Percentiles rank a stretch among this genome's conserved stretches.
These are phyloP conservation scores for Morpho helenor DNA, from an alignment of 2,888 invertebrate species.

Conservation along the genomic window DNA sequence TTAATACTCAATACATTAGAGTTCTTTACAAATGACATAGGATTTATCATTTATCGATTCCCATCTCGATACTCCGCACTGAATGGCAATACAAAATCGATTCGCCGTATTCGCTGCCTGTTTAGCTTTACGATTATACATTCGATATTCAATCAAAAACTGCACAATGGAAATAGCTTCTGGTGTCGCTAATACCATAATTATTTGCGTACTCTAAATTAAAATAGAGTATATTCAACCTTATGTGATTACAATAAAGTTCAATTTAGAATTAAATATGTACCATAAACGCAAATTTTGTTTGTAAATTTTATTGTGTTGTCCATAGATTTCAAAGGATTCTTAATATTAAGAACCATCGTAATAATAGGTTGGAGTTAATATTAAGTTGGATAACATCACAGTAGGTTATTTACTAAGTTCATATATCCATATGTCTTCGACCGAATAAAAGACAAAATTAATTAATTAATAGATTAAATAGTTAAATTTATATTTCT, in stretches of 20 bases:
- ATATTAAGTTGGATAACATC: neutral
- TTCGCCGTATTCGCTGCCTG: conserved; percentile 23
- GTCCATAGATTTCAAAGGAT: conserved; percentile 15
- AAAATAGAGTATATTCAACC: neutral
- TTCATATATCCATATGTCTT: too few relatives aligned
- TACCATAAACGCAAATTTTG: neutral
- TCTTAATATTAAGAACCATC: conserved; percentile 7
- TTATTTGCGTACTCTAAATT: neutral
- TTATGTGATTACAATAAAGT: neutral
- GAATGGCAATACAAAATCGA: conserved; percentile 23
- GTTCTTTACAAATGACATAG: conserved; percentile 3
- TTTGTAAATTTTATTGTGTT: conserved; percentile 12
- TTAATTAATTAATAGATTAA: too few relatives aligned
- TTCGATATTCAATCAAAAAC: conserved; percentile 64
- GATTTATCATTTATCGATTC: conserved; percentile 5
- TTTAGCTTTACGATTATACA: conserved; percentile 60
- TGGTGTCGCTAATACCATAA: conserved; percentile 3
- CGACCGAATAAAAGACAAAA: too few relatives aligned
- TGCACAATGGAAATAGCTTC: conserved; percentile 45
- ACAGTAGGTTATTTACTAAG: too few relatives aligned
- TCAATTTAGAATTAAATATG: neutral
- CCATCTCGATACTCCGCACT: conserved; percentile 9
- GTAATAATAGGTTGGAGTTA: neutral
- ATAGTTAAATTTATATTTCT: too few relatives aligned
- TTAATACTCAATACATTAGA: neutral